phyloP scores from a whole-genome alignment of 64 coral and sea anemone genomes.

The Platygyra sinensis region DNA sequence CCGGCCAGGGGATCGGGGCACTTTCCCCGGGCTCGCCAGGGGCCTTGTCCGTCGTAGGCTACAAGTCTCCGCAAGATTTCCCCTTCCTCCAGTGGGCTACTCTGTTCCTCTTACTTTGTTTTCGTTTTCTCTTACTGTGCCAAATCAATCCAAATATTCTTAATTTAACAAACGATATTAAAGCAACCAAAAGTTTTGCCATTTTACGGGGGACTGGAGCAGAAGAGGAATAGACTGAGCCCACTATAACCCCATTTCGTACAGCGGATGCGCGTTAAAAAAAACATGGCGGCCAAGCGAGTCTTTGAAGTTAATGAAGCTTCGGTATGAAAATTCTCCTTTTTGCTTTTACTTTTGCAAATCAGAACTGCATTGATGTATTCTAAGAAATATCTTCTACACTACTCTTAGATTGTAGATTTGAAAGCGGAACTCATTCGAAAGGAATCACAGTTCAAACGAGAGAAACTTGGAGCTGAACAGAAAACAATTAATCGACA shows the following conservation, averaged over 20 bases:
- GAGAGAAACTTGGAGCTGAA: conserved; percentile 30
- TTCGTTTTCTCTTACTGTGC: too few species aligned
- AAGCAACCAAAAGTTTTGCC: too few species aligned
- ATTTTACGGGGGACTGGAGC: too few species aligned
- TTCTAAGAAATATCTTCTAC: not conserved
- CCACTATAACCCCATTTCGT: not conserved
- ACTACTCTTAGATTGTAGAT: conserved; percentile 78
- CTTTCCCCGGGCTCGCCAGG: too few species aligned
- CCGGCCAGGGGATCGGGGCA: too few species aligned
- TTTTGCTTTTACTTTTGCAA: not conserved
- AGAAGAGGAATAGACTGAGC: not conserved
- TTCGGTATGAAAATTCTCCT: conserved; percentile 63
- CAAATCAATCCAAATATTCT: too few species aligned
- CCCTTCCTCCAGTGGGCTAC: too few species aligned
- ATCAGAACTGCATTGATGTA: not conserved
- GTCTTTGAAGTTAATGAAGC: conserved; percentile 87
- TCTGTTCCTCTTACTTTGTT: too few species aligned
- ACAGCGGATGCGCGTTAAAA: conserved; percentile 48
- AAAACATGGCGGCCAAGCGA: conserved; percentile 92
- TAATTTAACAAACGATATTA: not conserved
- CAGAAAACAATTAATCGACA: conserved; percentile 38
- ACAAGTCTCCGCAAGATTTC: too few species aligned
- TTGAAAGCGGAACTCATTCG: conserved; percentile 94
- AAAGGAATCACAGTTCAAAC: conserved; percentile 70
- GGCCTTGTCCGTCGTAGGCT: too few species aligned